Conservation (phyloP, 1,140 invertebrate genomes). For the Planococcus citri region DNA sequence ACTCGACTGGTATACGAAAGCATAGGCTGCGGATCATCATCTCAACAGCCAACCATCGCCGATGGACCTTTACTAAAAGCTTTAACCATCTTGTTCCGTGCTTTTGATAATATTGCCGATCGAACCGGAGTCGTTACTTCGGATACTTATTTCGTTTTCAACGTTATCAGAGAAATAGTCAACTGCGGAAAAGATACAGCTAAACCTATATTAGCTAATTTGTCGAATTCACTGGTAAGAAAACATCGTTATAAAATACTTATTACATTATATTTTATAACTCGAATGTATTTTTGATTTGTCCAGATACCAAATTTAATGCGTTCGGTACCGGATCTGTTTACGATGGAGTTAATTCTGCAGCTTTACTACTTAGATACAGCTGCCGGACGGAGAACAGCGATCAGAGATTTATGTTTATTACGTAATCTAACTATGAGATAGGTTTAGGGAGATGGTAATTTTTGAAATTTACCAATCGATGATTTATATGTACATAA, state of each 20-base stretch:
- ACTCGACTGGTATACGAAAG: not conserved
- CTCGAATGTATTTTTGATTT: not conserved
- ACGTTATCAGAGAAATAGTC: conserved; percentile 67
- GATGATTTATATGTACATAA: no score
- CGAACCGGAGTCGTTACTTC: conserved; percentile 63
- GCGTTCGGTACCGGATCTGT: conserved; percentile 60
- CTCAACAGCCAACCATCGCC: not conserved
- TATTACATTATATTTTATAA: not conserved
- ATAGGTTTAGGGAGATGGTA: no score
- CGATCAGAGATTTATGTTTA: conserved; percentile 66
- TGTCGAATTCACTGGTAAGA: conserved; percentile 56
- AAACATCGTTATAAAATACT: not conserved
- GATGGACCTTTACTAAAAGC: conserved; percentile 41
- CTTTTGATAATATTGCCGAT: conserved; percentile 58
- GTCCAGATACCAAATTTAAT: conserved; percentile 55
- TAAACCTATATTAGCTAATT: conserved; percentile 59
- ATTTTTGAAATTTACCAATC: no score
- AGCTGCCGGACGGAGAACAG: conserved; percentile 54
- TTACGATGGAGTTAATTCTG: conserved; percentile 55
- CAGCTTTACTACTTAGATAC: conserved; percentile 64
- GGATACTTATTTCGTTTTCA: conserved; percentile 72
- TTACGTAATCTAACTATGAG: conserved; percentile 53
- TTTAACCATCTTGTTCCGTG: conserved; percentile 51
- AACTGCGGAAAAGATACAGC: conserved; percentile 64
- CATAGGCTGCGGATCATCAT: not conserved